A percentile compares a stretch with the other conserved stretches of the same genome.
Evolutionary conservation across 2,113 vertebrate species (phyloP).

Genomic region (Shinisaurus crocodilurus): DNA sequence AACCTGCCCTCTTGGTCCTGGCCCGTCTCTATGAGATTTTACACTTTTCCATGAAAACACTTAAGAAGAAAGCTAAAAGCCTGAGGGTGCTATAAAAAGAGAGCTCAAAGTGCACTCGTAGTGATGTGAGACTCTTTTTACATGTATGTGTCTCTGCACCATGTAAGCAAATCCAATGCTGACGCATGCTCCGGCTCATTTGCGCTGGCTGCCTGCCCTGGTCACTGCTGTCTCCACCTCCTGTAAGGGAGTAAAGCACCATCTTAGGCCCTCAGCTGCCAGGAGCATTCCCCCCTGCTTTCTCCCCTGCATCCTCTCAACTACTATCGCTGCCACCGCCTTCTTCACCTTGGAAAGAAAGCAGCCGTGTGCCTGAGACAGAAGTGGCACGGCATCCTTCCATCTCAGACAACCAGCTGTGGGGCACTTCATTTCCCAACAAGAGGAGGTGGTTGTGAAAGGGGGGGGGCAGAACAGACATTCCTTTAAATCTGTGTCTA

Average conservation of each 20-base stretch:
- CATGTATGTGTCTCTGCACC: too few relatives aligned
- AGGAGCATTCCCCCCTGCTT: background rate
- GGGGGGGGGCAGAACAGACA: background rate
- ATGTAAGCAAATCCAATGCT: too few relatives aligned
- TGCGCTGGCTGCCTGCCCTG: background rate
- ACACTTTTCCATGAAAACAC: background rate
- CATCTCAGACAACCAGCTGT: background rate
- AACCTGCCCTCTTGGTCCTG: background rate
- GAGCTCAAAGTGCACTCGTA: background rate
- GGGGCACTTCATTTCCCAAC: background rate
- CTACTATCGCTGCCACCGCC: background rate
- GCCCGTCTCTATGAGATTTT: background rate
- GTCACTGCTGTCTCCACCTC: background rate
- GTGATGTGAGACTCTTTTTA: too few relatives aligned
- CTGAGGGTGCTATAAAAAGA: background rate
- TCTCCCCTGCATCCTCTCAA: background rate
- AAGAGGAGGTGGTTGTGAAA: background rate
- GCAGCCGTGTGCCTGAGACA: background rate
- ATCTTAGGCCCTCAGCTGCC: background rate
- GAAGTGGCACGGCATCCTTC: background rate
- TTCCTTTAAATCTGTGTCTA: too few relatives aligned
- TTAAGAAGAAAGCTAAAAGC: background rate
- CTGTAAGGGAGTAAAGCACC: background rate
- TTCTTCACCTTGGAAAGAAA: background rate
- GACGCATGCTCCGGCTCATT: too few relatives aligned